Evolutionary conservation across 2,888 invertebrate species (phyloP), one percentile per base, ranked within the genome.

Genomic region (Drosophila nigritarsus): DNA sequence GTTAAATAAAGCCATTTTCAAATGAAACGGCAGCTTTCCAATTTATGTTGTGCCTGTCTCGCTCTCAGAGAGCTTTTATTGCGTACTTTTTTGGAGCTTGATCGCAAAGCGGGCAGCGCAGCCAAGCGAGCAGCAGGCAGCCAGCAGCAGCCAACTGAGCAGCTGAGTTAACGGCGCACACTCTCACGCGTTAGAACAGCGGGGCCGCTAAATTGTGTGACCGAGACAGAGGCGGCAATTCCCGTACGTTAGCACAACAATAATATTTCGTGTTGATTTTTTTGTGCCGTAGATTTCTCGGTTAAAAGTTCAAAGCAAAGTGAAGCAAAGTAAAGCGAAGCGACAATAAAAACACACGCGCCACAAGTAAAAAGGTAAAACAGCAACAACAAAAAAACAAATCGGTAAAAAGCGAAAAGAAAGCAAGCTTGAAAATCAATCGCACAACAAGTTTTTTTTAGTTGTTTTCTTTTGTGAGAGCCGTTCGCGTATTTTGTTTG

Each of bases 241-340:
- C 62, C 64, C 55, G 64, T 60, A 54, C 75, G 63, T 72, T 80
- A 82, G 65, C 78, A 80, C 78, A 82, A 79, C 67, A 72, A 51
- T 78, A 38, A 40, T 29, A 38, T 55, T 55, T 56, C 15, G 40
- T 42, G 56, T 42, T 56, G 56, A 32, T 56, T 40, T 62, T 67
- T 67, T 74, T 65, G 65, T 65, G 42, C 20, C 73, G 65, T 66
- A 70, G 67, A 75, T 77, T 81, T 82, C 75, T 82, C 83, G 86
- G 86, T 82, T 82, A 82, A 86, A 83, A 80, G 82, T 80, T 87
- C 80, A 82, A 83, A 82, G 77, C 71, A 73, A 82, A 65, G 80
- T 71, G 59, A 76, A 74, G 76, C 72, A 73, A 82, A 65, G 77
- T 71, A 60, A 76, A 75, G 62, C 72, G 32, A 77, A 79, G 59